phyloP scores from a whole-genome alignment of 2,113 vertebrate genomes.

The Rhabdornis inornatus region DNA sequence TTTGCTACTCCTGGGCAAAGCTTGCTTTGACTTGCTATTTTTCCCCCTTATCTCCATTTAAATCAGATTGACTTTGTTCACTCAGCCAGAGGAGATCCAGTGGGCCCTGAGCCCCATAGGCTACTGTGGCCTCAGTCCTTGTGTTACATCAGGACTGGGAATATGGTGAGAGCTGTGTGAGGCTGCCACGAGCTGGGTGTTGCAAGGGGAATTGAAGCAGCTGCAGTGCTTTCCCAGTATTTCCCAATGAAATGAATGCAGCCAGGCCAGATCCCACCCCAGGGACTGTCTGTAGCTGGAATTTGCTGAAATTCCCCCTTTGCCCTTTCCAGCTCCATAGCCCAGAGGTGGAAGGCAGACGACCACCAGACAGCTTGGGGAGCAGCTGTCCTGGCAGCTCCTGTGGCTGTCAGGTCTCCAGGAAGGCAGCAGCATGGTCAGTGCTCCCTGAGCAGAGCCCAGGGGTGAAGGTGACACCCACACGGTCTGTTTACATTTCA shows the following conservation, averaged over 20 bases:
- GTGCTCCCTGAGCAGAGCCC: background rate
- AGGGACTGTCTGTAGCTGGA: slow-evolving; percentile 18
- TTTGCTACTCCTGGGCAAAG: background rate
- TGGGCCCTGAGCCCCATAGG: fast-evolving
- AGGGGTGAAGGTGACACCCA: background rate
- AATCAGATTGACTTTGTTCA: background rate
- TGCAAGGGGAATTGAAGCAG: background rate
- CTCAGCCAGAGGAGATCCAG: background rate
- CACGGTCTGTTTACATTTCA: fast-evolving
- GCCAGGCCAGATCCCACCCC: background rate
- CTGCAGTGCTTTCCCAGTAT: background rate
- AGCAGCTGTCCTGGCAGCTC: fast-evolving
- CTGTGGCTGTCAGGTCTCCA: fast-evolving
- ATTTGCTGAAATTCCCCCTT: slow-evolving; percentile 34
- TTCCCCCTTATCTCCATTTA: background rate
- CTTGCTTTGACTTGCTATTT: background rate
- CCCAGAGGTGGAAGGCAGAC: background rate
- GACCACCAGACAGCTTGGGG: background rate
- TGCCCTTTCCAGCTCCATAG: background rate
- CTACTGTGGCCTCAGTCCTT: background rate
- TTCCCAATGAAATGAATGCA: slow-evolving; percentile 12
- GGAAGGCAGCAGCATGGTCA: background rate
- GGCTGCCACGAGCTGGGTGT: fast-evolving
- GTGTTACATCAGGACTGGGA: background rate
- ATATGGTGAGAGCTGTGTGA: background rate